Conservation (phyloP, 2,113 vertebrate species). For the Microtus ochrogaster region DNA sequence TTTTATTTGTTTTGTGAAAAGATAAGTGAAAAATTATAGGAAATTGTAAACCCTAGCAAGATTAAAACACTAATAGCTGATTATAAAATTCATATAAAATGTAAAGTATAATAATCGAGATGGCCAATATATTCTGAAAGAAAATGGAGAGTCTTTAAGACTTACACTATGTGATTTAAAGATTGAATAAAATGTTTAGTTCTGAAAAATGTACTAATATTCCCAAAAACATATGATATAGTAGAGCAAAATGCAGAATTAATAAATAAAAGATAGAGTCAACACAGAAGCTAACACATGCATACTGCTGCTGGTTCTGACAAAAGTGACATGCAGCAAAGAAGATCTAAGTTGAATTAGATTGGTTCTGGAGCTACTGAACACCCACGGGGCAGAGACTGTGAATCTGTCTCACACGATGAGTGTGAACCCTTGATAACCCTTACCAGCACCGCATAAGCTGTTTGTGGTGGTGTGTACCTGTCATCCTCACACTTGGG, state of each 20-base stretch:
- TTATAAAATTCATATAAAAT: slow-evolving; percentile 17
- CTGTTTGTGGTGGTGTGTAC: no score
- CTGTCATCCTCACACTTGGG: not conserved
- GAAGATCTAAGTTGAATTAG: not conserved
- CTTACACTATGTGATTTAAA: not conserved
- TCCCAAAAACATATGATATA: not conserved
- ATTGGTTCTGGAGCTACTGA: not conserved
- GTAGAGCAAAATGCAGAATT: not conserved
- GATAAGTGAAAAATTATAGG: not conserved
- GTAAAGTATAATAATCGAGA: not conserved
- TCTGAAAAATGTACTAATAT: not conserved
- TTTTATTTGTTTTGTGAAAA: not conserved
- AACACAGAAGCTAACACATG: not conserved
- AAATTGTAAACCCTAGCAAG: not conserved
- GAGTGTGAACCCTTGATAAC: not conserved
- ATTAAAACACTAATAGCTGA: not conserved
- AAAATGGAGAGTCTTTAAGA: not conserved
- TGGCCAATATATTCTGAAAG: not conserved
- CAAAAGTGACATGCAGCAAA: not conserved
- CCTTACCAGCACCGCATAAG: not conserved
- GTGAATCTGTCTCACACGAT: not conserved
- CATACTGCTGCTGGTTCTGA: not conserved
- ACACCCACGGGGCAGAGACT: not conserved
- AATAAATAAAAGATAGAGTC: not conserved
- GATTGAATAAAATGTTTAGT: not conserved